These are phyloP conservation scores for Drosophila paulistorum DNA, from an alignment of 1,140 invertebrate genomes.

Conservation along the genomic window DNA sequence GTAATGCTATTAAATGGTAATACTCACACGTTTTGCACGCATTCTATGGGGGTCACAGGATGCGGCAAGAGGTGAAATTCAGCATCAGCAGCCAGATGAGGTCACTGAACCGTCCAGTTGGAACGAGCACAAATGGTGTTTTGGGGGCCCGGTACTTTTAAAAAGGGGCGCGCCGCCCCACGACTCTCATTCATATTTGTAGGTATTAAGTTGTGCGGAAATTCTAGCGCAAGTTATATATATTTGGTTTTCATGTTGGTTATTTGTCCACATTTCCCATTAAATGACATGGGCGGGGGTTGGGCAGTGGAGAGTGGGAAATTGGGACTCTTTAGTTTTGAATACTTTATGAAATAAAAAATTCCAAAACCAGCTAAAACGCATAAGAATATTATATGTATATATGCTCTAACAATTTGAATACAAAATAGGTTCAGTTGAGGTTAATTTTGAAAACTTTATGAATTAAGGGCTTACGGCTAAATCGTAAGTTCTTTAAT, in stretches of 20 bases:
- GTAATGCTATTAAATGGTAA: slow-evolving; percentile 70
- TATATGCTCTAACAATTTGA: no score
- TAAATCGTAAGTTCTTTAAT: not conserved
- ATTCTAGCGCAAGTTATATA: slow-evolving; percentile 41
- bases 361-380: not conserved
- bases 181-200: slow-evolving; percentile 15
- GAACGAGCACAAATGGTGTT: not conserved
- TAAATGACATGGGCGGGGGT: slow-evolving; percentile 7
- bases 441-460: no score
- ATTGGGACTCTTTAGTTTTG: not conserved
- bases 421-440: no score
- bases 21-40: slow-evolving; percentile 50
- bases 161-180: no score
- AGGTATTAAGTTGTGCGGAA: slow-evolving; percentile 54
- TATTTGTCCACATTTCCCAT: slow-evolving; percentile 34
- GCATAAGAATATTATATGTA: no score
- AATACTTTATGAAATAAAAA: slow-evolving; percentile 5
- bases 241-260: slow-evolving; percentile 53
- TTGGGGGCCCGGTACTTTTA: not conserved
- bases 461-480: no score
- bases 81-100: not conserved
- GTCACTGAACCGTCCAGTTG: slow-evolving; percentile 17
- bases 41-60: not conserved
- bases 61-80: not conserved
- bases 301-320: not conserved